Base-by-base conservation (phyloP, 1,140 invertebrate genomes). In the Melitaea cinxia region DNA sequence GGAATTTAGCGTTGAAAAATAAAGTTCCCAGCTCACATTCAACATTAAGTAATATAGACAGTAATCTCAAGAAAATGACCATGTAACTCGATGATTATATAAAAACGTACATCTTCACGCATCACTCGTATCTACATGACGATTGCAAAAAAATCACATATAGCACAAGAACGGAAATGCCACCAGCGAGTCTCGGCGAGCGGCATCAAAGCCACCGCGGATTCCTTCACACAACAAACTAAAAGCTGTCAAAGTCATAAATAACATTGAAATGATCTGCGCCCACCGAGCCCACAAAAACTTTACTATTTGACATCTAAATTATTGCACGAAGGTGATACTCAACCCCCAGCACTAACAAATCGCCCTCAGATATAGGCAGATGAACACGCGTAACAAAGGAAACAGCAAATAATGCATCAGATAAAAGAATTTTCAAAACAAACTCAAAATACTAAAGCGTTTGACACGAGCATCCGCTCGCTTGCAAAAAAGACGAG, bases 361-460 rank as follows among this genome's bases (percentile, higher is more conserved):
- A 82, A 85, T 85, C 85, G 78, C 79, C 80, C 78, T 78, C 67
- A 68, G 73, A 77, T 69, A 73, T 71, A 79, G 73, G 83, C 84
- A 89, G 88, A 90, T 90, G 88, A 90, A 81, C 80, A 77, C 78
- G 68, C 70, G 56, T 75, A 77, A 89, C 85, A 91, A 89, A 82
- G 78, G 76, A 75, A 85, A 87, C 80, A 84, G 73, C 85, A 85
- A 89, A 89, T 84, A 85, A 88, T 91, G 88, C 79, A 88, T 87
- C 80, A 84, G 80, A 89, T 89, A 91, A 91, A 91, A 91, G 86
- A 89, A 89, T 91, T 91, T 91, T 91, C 87, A 91, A 91, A 91
- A 91, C 88, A 91, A 91, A 91, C 85, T 91, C 88, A 85, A 91
- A 88, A 91, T 89, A 89, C 86, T 86, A 83, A 89, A 87, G 86